Evolutionary conservation across 2,797 vertebrate species (phyloP), one percentile per base, ranked within the genome.

Genomic region (Glyptemys insculpta): DNA sequence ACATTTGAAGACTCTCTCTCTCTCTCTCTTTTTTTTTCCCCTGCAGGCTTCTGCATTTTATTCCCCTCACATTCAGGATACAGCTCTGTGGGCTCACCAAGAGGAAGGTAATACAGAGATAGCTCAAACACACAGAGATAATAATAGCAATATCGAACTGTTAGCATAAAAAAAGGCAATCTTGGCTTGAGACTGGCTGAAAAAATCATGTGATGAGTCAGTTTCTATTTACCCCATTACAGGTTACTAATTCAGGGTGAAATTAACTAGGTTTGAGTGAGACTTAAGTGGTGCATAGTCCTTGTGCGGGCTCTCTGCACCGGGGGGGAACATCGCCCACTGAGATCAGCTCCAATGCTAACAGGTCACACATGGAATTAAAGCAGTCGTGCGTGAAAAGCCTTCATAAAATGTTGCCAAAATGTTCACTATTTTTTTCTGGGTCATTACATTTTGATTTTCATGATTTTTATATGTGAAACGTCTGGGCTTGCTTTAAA

Each of bases 1-100:
- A 94, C 88, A 83, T 86, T 93, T 74, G 84, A 92, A 91, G 91
- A 57, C 62, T 27, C 90, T 89, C 93, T 81, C 90, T n/a, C 93
- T 15, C 57, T 31, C 85, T 94, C 49, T 49, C 3, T 49, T 49
- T 50, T 50, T 68, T 85, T 76, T 86, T 12, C 72, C 92, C 87
- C 95, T 62, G 83, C 92, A 94, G 93, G 93, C 94, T 21, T 56
- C 65, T n/a, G 6, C 87, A 37, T 47, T 44, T 12, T 65, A 53
- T 44, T 79, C 92, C 90, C 72, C 91, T 85, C n/a, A 85, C 53
- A 37, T 2, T 44, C 81, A 89, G 91, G 57, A 78, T 80, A 84
- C 86, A 87, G 91, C 83, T 92, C 96, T 87, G 86, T 76, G 86
- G 85, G 85, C 72, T 85, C 74, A 83, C 44, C 52, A 84, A 65